phyloP scores from a whole-genome alignment of 2,113 vertebrate species.

The Fulica atra region DNA sequence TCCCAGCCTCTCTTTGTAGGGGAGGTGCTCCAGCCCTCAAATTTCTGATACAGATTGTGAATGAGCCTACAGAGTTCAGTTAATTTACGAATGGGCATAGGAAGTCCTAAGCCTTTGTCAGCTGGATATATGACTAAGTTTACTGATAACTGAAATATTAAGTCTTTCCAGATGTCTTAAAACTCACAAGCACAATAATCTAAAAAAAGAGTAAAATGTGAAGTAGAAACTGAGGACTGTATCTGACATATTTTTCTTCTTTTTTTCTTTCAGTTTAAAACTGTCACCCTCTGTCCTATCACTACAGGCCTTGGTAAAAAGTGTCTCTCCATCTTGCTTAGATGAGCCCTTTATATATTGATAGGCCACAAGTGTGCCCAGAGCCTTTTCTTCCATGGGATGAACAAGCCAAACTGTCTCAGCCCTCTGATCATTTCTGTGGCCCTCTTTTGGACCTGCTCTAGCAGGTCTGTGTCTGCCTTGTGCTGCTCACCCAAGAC shows the following conservation, averaged over 20 bases:
- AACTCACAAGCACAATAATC: background rate
- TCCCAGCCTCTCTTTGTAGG: too few relatives aligned
- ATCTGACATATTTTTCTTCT: background rate
- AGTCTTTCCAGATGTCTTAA: background rate
- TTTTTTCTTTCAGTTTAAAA: background rate
- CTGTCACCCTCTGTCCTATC: background rate
- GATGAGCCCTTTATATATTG: background rate
- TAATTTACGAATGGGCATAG: background rate
- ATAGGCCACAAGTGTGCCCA: accelerated
- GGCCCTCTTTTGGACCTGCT: background rate
- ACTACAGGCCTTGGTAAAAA: background rate
- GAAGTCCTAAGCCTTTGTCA: background rate
- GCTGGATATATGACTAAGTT: background rate
- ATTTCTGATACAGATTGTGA: background rate
- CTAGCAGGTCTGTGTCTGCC: background rate
- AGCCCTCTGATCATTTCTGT: background rate
- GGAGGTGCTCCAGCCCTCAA: too few relatives aligned
- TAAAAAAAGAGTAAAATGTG: background rate
- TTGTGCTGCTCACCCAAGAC: background rate
- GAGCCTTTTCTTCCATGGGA: background rate
- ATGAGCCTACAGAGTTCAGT: background rate
- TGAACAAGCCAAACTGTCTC: background rate
- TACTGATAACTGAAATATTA: background rate
- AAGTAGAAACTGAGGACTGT: background rate
- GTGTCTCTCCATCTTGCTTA: background rate